Evolutionary conservation across 2,888 invertebrate species (phyloP).

Genomic region (Biston stratarius): DNA sequence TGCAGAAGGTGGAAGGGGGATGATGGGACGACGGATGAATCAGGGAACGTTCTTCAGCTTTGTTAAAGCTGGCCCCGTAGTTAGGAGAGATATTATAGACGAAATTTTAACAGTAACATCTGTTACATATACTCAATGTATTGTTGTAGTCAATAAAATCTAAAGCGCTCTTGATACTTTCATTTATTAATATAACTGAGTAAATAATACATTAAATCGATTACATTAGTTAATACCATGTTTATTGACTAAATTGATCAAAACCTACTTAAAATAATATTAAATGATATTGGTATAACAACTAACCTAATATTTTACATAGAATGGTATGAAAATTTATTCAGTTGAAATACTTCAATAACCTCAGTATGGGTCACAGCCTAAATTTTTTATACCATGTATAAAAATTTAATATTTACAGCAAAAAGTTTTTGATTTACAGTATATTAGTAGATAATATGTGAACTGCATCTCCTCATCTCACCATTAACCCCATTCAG

Average conservation of each 20-base stretch:
- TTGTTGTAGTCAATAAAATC: slow-evolving; percentile 1
- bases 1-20: slow-evolving; percentile 73
- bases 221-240: slow-evolving; percentile 1
- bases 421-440: slow-evolving; percentile 27
- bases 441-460: slow-evolving; percentile 67
- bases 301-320: not conserved
- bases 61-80: slow-evolving; percentile 56
- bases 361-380: slow-evolving; percentile 45
- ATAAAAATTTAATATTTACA: slow-evolving; percentile 32
- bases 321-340: slow-evolving; percentile 7
- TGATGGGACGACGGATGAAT: slow-evolving; percentile 53
- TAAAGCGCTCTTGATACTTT: slow-evolving; percentile 6
- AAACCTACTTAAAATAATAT: slow-evolving; percentile 1
- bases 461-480: slow-evolving; percentile 73
- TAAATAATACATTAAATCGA: slow-evolving; percentile 16
- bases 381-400: slow-evolving; percentile 40
- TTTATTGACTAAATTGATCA: slow-evolving; percentile 1
- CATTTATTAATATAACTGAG: slow-evolving; percentile 23
- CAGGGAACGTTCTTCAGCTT: slow-evolving; percentile 68
- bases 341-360: not conserved
- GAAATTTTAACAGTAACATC: slow-evolving; percentile 9
- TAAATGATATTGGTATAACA: not conserved
- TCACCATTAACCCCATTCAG: slow-evolving; percentile 57
- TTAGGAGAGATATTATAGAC: slow-evolving; percentile 46
- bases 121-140: slow-evolving; percentile 9